Evolutionary conservation across 2,113 vertebrate genomes (phyloP), one percentile per base, ranked within the genome.

Genomic region (Echinops telfairi): DNA sequence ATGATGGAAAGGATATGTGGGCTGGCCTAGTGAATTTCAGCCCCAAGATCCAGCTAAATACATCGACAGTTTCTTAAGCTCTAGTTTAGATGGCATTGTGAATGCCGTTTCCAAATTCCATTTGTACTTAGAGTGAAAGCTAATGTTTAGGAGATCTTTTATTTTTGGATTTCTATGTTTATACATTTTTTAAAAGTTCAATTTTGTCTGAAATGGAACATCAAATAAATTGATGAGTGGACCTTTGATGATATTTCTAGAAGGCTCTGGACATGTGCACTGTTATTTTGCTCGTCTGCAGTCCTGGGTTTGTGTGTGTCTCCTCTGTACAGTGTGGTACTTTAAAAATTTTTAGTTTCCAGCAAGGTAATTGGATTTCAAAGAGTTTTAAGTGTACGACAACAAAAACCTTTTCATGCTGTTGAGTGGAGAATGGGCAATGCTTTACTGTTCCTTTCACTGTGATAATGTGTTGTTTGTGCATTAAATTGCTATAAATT

Each of bases 101-200:
- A 97, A 88, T 96, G 31, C 88, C 94, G 75, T 87, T 92, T 90
- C 77, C 64, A 95, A 97, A 97, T 92, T 20, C 11, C 80, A 2
- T 95, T 98, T 95, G 53, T 96, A 97, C 76, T 98, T 97, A 86
- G 94, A 96, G 88, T 95, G 4, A 93, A 95, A 96, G 78, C 86
- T 86, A 89, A 95, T 88, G 93, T 95, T 96, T 94, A 94, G 90
- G 94, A 97, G 90, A 89, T 94, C 96, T 97, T 98, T 83, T 96
- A 94, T 97, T 90, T 97, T 97, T 93, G 94, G 92, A 38, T 98
- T 97, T 97, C 40, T 94, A 95, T 98, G 96, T 96, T 97, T 96
- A 62, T 97, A 98, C 97, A 81, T 89, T 93, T 96, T 95, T 95
- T 80, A 4, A 0, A 71, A 88, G 92, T 97, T 97, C 86, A n/a